Percentiles rank a stretch among this genome's conserved stretches.
Conservation (phyloP, 2,797 vertebrate species). For the Tragelaphus eurycerus region DNA sequence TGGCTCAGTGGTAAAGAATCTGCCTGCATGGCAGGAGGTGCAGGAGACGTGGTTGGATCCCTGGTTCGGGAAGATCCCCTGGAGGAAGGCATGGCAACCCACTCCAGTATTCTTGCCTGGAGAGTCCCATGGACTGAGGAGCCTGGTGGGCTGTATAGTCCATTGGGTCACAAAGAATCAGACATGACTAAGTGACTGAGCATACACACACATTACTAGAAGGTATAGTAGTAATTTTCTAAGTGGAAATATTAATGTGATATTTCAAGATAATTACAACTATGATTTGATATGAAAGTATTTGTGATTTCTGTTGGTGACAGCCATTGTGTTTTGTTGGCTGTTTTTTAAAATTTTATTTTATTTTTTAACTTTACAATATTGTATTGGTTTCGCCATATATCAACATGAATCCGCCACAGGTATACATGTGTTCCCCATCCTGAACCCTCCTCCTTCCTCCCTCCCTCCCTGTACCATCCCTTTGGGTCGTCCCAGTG, state of each 20-base stretch:
- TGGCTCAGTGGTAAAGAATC: neutral
- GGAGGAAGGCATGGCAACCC: neutral
- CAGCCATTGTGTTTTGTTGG: neutral
- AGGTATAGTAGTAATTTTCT: neutral
- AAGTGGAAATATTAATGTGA: neutral
- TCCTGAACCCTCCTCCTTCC: too few species aligned
- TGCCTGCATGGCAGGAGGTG: neutral
- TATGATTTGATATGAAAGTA: neutral
- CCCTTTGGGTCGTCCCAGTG: too few species aligned
- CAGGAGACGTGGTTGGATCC: neutral
- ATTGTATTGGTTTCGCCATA: too few species aligned
- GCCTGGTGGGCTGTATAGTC: neutral
- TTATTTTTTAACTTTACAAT: too few species aligned
- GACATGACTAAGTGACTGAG: neutral
- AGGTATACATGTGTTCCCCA: too few species aligned
- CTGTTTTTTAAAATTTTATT: neutral
- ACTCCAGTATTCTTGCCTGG: neutral
- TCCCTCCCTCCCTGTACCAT: too few species aligned
- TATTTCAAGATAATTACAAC: slow-evolving; percentile 17
- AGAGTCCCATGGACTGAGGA: neutral
- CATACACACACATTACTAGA: neutral
- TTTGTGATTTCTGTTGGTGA: neutral
- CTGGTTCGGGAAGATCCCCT: neutral
- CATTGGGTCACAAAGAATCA: neutral
- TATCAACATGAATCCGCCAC: too few species aligned